Base-by-base conservation (phyloP, 2,888 invertebrate genomes). In the Callinectes sapidus region DNA sequence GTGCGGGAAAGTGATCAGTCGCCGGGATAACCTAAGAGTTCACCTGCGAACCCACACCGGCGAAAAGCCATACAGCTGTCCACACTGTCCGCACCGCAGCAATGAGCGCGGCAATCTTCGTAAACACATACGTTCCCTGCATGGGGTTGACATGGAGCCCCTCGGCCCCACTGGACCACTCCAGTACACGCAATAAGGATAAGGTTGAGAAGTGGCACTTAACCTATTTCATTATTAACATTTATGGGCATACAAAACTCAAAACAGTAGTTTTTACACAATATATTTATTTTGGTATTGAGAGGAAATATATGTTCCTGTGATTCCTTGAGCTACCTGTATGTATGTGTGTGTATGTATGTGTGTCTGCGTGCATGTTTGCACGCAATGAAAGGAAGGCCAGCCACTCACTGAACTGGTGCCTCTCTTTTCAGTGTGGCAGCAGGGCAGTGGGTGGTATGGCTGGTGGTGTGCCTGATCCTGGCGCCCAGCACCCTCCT, bases 1-100 rank as follows among this genome's bases (percentile, higher is more conserved):
- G 87, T 94, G 94, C 61, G 94, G 94, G n/a, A 94, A 94, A 88
- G 91, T 91, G 89, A 94, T 94, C 91, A 94, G 94, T 55, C 92
- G 94, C 8, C 92, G 92, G 23, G 94, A 94, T 90, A 94, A 94
- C 91, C 91, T 94, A 42, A 92, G 87, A 85, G 94, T 92, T 48
- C 94, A 94, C 42, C 91, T 94, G 48, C 90, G 93, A 10, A 93
- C 93, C 23, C 93, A 93, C 92, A 93, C 93, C 2, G 93, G 93
- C 0, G 93, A 94, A 81, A 94, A 94, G 85, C 94, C 94, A 2
- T 94, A 94, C 71, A 55, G 91, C 55, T 94, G 94, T 32, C 94
- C 94, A 1, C 92, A 92, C 61, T 94, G 94, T 42, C 92, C 91
- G 23, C 94, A 94, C 48, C 92, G 94, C 39, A 91, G 92, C 85